phyloP scores from a whole-genome alignment of 2,888 invertebrate genomes.

The Poecilus cupreus region DNA sequence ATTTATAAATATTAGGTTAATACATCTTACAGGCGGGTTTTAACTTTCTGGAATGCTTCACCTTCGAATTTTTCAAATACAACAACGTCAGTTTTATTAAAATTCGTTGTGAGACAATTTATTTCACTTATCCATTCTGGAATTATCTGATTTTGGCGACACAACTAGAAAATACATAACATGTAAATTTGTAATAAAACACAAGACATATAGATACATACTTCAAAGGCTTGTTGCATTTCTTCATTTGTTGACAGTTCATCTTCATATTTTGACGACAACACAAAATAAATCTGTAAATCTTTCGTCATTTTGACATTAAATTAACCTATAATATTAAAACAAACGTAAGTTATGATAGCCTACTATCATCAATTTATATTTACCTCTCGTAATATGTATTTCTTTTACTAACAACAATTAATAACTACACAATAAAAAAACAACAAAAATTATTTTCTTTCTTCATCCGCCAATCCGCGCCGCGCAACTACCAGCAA shows the following conservation, averaged over 20 bases:
- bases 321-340: neutral
- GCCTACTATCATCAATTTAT: neutral
- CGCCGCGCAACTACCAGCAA: no score
- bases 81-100: conserved; percentile 83
- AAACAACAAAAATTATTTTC: no score
- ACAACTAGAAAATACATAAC: conserved; percentile 72
- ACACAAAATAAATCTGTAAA: conserved; percentile 73
- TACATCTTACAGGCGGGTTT: conserved; percentile 80
- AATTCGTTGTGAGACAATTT: conserved; percentile 75
- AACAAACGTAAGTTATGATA: neutral
- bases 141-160: conserved; percentile 77
- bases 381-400: neutral
- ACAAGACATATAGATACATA: conserved; percentile 69
- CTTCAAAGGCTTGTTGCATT: conserved; percentile 78
- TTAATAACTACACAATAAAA: no score
- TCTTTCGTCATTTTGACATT: conserved; percentile 18
- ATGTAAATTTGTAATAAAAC: neutral
- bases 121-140: conserved; percentile 80
- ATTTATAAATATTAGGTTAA: conserved; percentile 40
- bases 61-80: conserved; percentile 88
- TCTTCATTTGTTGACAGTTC: conserved; percentile 77
- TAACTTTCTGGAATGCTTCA: conserved; percentile 79
- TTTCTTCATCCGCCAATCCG: no score
- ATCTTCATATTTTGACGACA: conserved; percentile 73
- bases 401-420: no score